Evolutionary conservation across 2,797 vertebrate genomes (phyloP).

Genomic region (Somateria mollissima): DNA sequence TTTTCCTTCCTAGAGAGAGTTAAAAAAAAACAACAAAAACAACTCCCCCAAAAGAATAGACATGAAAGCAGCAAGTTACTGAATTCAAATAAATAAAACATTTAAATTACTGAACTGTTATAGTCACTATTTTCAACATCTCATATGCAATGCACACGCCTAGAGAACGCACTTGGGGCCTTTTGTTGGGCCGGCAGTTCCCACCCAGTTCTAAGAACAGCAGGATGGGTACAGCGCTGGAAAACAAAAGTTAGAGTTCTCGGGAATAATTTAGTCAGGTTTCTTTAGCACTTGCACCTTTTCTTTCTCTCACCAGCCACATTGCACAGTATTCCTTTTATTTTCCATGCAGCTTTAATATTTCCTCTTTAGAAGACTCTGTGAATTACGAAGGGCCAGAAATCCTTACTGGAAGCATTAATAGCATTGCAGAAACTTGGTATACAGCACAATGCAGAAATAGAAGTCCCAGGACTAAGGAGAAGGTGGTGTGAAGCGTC

Average conservation of each 20-base stretch:
- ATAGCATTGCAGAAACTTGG: rapidly evolving
- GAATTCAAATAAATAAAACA: constrained; percentile 75
- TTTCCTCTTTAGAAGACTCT: neutral
- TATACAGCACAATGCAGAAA: neutral
- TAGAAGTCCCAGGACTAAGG: rapidly evolving
- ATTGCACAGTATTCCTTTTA: neutral
- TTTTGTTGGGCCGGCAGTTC: rapidly evolving
- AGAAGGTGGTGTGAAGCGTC: neutral
- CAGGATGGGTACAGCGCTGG: neutral
- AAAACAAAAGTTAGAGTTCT: neutral
- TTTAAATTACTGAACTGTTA: constrained; percentile 55
- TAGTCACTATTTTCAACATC: neutral
- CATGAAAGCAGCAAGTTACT: neutral
- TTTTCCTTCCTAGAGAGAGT: constrained; percentile 17
- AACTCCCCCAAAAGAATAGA: neutral
- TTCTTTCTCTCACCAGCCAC: neutral
- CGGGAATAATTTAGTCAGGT: neutral
- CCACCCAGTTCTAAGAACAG: neutral
- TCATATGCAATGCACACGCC: neutral
- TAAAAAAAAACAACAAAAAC: neutral
- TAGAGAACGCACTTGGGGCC: neutral
- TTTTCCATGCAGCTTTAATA: neutral
- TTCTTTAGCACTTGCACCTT: neutral
- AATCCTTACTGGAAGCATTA: neutral
- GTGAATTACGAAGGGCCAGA: neutral